phyloP scores from a whole-genome alignment of 2,888 invertebrate species.

The Lagria hirta region DNA sequence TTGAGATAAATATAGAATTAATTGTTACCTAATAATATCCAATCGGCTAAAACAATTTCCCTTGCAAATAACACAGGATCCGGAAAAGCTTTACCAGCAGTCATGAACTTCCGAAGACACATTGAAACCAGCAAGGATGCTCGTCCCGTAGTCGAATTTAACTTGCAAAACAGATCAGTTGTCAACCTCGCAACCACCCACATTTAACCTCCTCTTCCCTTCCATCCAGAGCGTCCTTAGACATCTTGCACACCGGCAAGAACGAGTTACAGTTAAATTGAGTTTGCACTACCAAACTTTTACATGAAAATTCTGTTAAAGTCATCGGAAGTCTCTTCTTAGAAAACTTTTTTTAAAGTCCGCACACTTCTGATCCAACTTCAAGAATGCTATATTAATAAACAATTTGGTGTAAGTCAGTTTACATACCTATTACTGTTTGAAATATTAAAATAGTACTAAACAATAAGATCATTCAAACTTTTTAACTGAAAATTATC shows the following conservation, averaged over 20 bases:
- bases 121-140: constrained; percentile 17
- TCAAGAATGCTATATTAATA: too few species aligned
- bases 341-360: constrained; percentile 22
- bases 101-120: constrained; percentile 33
- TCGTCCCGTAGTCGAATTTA: constrained; percentile 40
- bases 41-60: constrained; percentile 37
- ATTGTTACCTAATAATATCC: too few species aligned
- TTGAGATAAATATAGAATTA: too few species aligned
- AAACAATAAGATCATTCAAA: too few species aligned
- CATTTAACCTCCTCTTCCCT: too few species aligned
- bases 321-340: constrained; percentile 29
- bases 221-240: constrained; percentile 30
- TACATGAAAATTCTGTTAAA: constrained; percentile 37
- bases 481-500: background rate
- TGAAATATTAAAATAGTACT: too few species aligned
- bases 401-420: too few species aligned
- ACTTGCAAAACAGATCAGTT: constrained; percentile 50
- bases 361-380: constrained; percentile 2
- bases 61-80: constrained; percentile 36
- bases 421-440: too few species aligned
- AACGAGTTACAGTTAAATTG: constrained; percentile 48
- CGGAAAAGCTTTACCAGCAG: constrained; percentile 24
- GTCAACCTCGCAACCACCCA: constrained; percentile 39
- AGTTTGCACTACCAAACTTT: constrained; percentile 45
- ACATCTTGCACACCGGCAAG: constrained; percentile 44